Evolutionary conservation across 1,140 invertebrate species (phyloP).

Genomic region (Drosophila santomea): DNA sequence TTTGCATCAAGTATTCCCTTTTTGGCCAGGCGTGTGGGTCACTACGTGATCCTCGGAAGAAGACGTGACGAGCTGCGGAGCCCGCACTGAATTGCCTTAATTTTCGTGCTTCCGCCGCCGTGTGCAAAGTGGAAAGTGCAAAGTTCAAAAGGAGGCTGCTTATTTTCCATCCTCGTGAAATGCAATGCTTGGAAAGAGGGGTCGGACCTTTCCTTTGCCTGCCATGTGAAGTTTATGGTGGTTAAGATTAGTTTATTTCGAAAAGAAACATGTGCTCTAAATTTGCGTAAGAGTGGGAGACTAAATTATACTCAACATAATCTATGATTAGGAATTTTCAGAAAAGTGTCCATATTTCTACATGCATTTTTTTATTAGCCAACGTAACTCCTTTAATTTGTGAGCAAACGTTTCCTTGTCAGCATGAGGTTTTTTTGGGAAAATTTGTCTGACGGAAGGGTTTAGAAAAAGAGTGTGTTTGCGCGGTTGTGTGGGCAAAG

Average conservation of each 20-base stretch:
- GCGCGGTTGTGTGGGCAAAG: constrained; percentile 7
- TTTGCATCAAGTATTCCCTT: constrained; percentile 71
- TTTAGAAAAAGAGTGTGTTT: background rate
- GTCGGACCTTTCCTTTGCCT: background rate
- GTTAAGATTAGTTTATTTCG: constrained; percentile 8
- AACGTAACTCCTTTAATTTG: background rate
- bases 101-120: constrained; percentile 58
- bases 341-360: too few species aligned
- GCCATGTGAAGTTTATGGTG: background rate
- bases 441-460: background rate
- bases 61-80: constrained; percentile 46
- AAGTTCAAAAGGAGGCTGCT: constrained; percentile 13
- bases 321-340: too few species aligned
- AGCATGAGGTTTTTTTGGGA: background rate
- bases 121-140: constrained; percentile 30
- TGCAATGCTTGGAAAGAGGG: constrained; percentile 19
- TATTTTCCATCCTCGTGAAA: background rate
- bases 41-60: constrained; percentile 57
- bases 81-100: constrained; percentile 60
- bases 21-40: constrained; percentile 25
- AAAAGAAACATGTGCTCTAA: background rate
- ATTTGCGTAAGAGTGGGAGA: background rate
- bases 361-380: background rate
- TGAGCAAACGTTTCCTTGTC: background rate
- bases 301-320: too few species aligned